Percentiles rank a stretch among this genome's conserved stretches.
Evolutionary conservation across 2,113 vertebrate genomes (phyloP).

Genomic region (Platysteira castanea): DNA sequence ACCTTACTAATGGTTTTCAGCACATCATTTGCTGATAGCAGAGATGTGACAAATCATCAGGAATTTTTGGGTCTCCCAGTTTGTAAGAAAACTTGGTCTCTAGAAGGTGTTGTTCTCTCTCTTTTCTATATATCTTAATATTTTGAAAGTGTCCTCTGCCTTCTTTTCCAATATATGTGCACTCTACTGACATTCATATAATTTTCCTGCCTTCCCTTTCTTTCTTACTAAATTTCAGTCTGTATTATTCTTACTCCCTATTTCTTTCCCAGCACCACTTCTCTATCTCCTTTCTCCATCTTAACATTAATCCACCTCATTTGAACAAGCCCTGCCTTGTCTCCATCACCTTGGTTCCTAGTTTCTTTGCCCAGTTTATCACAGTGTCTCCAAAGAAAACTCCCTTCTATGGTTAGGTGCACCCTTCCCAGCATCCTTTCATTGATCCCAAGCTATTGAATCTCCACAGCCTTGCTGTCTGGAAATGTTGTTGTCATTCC

Average conservation of each 20-base stretch:
- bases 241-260: not conserved
- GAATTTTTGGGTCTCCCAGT: not conserved
- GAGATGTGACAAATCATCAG: not conserved
- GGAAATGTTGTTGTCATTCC: not conserved
- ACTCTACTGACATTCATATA: accelerated
- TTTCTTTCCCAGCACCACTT: not conserved
- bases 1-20: not conserved
- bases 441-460: not conserved
- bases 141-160: not conserved
- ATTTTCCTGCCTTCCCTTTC: not conserved
- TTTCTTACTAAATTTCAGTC: not conserved
- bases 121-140: not conserved
- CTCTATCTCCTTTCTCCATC: not conserved
- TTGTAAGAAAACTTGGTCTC: not conserved
- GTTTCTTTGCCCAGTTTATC: not conserved
- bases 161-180: not conserved
- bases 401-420: not conserved
- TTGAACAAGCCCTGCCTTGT: not conserved
- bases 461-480: not conserved
- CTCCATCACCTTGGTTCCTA: not conserved
- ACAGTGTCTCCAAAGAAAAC: not conserved
- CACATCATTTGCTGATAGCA: not conserved
- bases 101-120: not conserved
- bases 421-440: not conserved
- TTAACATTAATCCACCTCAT: not conserved